Base-by-base conservation (phyloP, 2,797 vertebrate species). In the Poeciliopsis gracilis region DNA sequence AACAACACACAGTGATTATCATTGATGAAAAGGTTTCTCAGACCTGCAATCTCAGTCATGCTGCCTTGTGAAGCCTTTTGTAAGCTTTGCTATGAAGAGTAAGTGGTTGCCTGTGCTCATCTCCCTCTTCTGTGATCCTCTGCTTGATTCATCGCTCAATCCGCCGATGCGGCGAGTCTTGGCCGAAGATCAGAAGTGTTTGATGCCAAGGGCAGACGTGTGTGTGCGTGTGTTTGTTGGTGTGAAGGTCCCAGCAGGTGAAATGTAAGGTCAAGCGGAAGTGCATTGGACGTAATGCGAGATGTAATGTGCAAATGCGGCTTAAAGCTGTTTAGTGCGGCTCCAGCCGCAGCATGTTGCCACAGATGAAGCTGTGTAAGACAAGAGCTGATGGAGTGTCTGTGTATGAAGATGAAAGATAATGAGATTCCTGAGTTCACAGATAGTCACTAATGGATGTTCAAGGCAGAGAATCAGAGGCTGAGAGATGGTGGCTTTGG, bases 361-460 rank as follows among this genome's bases (percentile, higher is more conserved):
- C 63, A 76, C 57, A 66, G 73, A 67, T 53, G 12, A 20, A 83
- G 82, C 87, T 80, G 85, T 63, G 72, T 63, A 86, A 70, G 76
- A 45, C 73, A 79, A 51, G 71, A 66, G 79, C 73, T 84, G 84
- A 88, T 84, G 49, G 84, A 88, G 45, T 83, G 76, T 80, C 83
- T 88, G 73, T 49, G 51, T 85, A 78, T 78, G 72, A 81, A 88
- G 90, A 93, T 89, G 81, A 92, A 90, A 87, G 77, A 88, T 90
- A 92, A 91, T 88, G 89, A 91, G 86, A 83, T 77, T 86, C 9
- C 43, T 78, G 85, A 83, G 76, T 87, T 82, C 87, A 87, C 89
- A 90, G 80, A 92, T 86, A 89, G 84, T 75, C 81, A 70, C 82
- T 93, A 93, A 94, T 94, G 89, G 88, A 49, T 59, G 61, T 84